Percentiles rank a stretch among this genome's conserved stretches.
These are phyloP conservation scores for Lasius fuliginosus DNA, from an alignment of 2,888 invertebrate species.

Conservation along the genomic window DNA sequence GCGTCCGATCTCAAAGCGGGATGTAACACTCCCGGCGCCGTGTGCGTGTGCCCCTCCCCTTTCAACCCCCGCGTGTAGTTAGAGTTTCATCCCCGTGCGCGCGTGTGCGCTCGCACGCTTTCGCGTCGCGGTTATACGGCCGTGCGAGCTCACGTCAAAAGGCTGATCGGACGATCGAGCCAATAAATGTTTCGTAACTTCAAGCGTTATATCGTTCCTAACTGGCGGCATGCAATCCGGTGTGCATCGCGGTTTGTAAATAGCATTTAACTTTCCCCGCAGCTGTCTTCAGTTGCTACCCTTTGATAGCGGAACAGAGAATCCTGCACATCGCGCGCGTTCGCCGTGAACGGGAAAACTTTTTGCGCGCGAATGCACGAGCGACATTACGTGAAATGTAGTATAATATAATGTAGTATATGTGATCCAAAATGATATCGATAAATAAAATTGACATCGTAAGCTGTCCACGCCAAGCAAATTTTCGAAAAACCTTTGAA, in stretches of 20 bases:
- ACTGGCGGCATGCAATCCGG: constrained; percentile 11
- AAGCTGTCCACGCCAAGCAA: background rate
- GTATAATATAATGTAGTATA: background rate
- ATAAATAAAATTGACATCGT: background rate
- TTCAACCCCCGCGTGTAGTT: background rate
- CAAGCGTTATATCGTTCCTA: background rate
- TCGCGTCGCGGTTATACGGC: constrained; percentile 32
- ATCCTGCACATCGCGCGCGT: background rate
- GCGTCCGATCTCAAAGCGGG: constrained; percentile 67
- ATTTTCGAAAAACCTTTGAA: background rate
- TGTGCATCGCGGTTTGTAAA: constrained; percentile 16
- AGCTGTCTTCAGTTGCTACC: background rate
- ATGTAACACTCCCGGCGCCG: constrained; percentile 47
- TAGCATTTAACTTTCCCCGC: constrained; percentile 4
- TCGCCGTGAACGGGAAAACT: background rate
- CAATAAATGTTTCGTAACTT: constrained; percentile 66
- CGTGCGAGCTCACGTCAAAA: constrained; percentile 30
- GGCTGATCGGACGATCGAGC: constrained; percentile 19
- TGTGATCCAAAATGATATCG: background rate
- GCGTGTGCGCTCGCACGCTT: constrained; percentile 20
- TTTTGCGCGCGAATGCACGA: background rate
- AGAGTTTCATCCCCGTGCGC: constrained; percentile 27
- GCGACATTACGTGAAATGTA: background rate
- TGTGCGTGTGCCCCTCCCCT: background rate
- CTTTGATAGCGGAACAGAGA: constrained; percentile 9